Percentiles rank a stretch among this genome's conserved stretches.
These are phyloP conservation scores for Empidonax alnorum DNA, from an alignment of 2,113 vertebrate species.

Conservation along the genomic window DNA sequence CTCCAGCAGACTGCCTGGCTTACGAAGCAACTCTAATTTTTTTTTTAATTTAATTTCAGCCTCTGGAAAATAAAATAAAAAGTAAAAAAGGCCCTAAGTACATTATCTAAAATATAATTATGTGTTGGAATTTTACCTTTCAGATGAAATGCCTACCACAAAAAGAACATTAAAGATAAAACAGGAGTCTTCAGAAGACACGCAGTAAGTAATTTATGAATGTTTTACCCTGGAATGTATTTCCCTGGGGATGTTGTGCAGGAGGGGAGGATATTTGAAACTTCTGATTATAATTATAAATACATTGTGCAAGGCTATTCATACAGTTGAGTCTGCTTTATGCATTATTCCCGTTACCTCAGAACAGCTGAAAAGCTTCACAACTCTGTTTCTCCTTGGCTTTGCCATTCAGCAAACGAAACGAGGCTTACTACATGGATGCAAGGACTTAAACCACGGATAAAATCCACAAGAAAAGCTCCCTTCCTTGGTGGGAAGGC, in stretches of 20 bases:
- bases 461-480: background rate
- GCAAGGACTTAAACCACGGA: fast-evolving
- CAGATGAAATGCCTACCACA: constrained; percentile 90
- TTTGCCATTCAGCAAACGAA: background rate
- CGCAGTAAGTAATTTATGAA: constrained; percentile 85
- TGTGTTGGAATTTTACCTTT: constrained; percentile 63
- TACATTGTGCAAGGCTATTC: background rate
- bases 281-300: constrained; percentile 28
- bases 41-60: background rate
- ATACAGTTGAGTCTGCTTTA: background rate
- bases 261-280: constrained; percentile 18
- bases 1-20: background rate
- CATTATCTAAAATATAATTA: constrained; percentile 1
- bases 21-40: background rate
- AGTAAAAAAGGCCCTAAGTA: background rate
- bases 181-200: constrained; percentile 87
- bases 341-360: background rate
- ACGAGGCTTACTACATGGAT: fast-evolving
- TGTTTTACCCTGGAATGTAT: background rate
- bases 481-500: background rate
- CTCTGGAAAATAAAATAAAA: background rate
- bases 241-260: background rate
- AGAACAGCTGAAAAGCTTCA: background rate
- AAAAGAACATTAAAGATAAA: constrained; percentile 89
- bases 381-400: background rate